Percentiles rank a stretch among this genome's conserved stretches.
phyloP scores from a whole-genome alignment of 2,797 vertebrate genomes.

The Lepus townsendii region DNA sequence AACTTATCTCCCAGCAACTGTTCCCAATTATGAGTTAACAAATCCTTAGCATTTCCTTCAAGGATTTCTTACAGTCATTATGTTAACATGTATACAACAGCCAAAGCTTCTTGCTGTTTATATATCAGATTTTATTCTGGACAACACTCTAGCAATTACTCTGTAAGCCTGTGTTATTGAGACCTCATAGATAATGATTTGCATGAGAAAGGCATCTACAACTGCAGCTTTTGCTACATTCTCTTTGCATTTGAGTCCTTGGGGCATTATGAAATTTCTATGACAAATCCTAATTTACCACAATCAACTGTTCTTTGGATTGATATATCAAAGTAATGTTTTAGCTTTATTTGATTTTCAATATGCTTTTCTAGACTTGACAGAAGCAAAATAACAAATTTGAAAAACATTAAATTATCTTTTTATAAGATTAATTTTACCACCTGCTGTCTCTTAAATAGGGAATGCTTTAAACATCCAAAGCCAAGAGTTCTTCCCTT shows the following conservation, averaged over 20 bases:
- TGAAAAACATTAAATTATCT: conserved; percentile 70
- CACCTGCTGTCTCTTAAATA: conserved; percentile 68
- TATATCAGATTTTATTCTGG: conserved; percentile 72
- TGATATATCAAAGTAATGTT: conserved; percentile 72
- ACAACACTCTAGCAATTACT: conserved; percentile 75
- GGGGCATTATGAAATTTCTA: conserved; percentile 70
- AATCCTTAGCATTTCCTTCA: conserved; percentile 55
- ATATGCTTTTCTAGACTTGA: conserved; percentile 57
- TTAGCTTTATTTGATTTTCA: conserved; percentile 70
- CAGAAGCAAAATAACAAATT: conserved; percentile 65
- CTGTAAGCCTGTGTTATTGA: conserved; percentile 56
- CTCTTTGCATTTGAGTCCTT: conserved; percentile 55
- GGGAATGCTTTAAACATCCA: conserved; percentile 58
- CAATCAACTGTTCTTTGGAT: conserved; percentile 56
- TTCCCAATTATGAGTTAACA: conserved; percentile 58
- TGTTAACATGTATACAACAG: conserved; percentile 24
- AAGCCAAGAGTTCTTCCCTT: conserved; percentile 52
- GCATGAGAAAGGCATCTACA: conserved; percentile 77
- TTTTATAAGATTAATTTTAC: conserved; percentile 72
- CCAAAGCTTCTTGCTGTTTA: conserved; percentile 64
- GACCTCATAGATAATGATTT: conserved; percentile 77
- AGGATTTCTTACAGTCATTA: conserved; percentile 62
- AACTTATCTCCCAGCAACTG: conserved; percentile 48
- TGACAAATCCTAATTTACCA: conserved; percentile 76
- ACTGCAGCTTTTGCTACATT: conserved; percentile 71